These are phyloP conservation scores for Drosophila nr. fundita DNA, from an alignment of 2,888 invertebrate genomes.

Conservation along the genomic window DNA sequence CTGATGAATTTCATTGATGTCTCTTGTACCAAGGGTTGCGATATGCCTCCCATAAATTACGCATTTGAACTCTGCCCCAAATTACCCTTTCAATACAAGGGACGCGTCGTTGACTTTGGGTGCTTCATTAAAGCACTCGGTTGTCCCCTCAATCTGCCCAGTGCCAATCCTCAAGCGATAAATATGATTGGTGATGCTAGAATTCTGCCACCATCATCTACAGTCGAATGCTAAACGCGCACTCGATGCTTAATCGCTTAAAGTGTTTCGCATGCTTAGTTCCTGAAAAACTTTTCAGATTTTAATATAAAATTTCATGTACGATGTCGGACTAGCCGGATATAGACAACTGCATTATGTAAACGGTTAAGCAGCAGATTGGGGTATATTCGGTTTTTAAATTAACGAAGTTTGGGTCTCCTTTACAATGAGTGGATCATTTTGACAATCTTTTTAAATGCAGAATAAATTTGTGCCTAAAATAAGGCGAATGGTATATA, in stretches of 20 bases:
- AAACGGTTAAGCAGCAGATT: not conserved
- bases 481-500: not conserved
- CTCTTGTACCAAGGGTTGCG: constrained; percentile 84
- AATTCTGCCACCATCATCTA: constrained; percentile 37
- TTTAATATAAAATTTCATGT: constrained; percentile 41
- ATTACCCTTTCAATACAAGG: constrained; percentile 80
- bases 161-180: constrained; percentile 9
- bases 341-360: not conserved
- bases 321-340: constrained; percentile 1
- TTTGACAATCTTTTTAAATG: not conserved
- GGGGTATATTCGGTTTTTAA: not conserved
- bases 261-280: constrained; percentile 19
- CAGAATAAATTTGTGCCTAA: not conserved
- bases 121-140: constrained; percentile 80
- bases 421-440: not conserved
- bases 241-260: not conserved
- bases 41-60: constrained; percentile 82
- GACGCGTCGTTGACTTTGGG: constrained; percentile 82
- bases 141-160: constrained; percentile 60
- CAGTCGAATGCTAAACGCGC: constrained; percentile 15
- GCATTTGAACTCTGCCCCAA: constrained; percentile 84
- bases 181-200: constrained; percentile 35
- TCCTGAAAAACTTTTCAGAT: constrained; percentile 4
- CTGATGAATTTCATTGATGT: constrained; percentile 90
- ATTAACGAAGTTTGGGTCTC: not conserved